A percentile compares a stretch with the other conserved stretches of the same genome.
phyloP scores from a whole-genome alignment of 2,888 invertebrate species.

The Megaustenia siamemsis region DNA sequence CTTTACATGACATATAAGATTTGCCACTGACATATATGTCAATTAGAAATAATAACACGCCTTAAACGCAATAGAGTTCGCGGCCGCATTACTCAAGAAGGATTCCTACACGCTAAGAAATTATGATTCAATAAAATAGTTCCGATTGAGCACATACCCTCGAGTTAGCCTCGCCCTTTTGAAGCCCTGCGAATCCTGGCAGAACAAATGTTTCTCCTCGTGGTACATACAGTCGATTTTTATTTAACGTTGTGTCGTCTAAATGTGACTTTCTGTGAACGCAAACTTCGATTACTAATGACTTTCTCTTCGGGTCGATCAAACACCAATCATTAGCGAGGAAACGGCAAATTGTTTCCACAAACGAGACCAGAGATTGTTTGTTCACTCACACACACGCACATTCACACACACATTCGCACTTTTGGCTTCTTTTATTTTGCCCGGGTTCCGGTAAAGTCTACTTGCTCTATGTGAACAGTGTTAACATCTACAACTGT shows the following conservation, averaged over 20 bases:
- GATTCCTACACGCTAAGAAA: not conserved
- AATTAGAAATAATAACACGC: too few species aligned
- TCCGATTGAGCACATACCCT: not conserved
- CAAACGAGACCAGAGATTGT: not conserved
- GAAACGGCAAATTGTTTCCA: conserved; percentile 26
- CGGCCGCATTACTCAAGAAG: not conserved
- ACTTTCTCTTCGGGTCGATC: conserved; percentile 36
- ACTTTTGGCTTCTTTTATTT: too few species aligned
- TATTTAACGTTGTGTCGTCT: not conserved
- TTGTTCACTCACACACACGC: not conserved
- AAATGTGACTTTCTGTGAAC: conserved; percentile 15
- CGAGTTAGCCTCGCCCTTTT: too few species aligned
- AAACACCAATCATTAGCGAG: conserved; percentile 28
- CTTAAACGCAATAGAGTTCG: not conserved
- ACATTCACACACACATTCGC: not conserved
- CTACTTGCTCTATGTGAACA: too few species aligned
- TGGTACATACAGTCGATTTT: not conserved
- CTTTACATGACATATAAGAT: too few species aligned
- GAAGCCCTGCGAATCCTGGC: not conserved
- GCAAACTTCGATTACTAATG: conserved; percentile 30
- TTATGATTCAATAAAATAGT: not conserved
- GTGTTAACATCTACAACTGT: too few species aligned
- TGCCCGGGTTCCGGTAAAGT: too few species aligned
- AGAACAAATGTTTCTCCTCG: not conserved
- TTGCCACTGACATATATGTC: too few species aligned